Base-by-base conservation (phyloP, 1,140 invertebrate species). In the Sitodiplosis mosellana region DNA sequence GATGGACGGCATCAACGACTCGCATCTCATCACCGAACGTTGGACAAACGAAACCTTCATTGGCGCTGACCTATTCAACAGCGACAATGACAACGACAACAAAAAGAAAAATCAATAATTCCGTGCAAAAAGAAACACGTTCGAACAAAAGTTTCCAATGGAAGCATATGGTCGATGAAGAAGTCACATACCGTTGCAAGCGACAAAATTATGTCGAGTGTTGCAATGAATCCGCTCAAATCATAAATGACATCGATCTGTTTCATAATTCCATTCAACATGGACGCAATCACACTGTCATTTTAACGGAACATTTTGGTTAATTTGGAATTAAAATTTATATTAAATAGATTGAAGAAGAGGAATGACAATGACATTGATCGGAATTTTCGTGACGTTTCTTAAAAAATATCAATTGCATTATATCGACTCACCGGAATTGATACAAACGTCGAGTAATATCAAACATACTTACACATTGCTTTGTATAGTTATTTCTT, bases 401-500 rank as follows among this genome's bases (percentile, higher is more conserved):
- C n/a, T n/a, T n/a, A n/a, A n/a, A n/a, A n/a, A n/a, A n/a, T n/a
- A n/a, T n/a, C n/a, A n/a, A n/a, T n/a, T n/a, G n/a, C n/a, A n/a
- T n/a, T n/a, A n/a, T n/a, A n/a, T n/a, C n/a, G n/a, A n/a, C n/a
- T n/a, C n/a, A n/a, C n/a, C n/a, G n/a, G n/a, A n/a, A n/a, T n/a
- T n/a, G n/a, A n/a, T n/a, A n/a, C n/a, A n/a, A n/a, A n/a, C 51
- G 33, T 51, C 18, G 11, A 41, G 8, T 48, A n/a, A 20, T 22
- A n/a, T 48, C 3, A n/a, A 40, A 3, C 22, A 4, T 27, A 18
- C 72, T 71, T 73, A 87, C 83, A 79, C 71, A 59, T 85, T 83
- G 55, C 80, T 86, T 71, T 87, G 78, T 48, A 78, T 65, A 53
- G 83, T 77, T 51, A 90, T 80, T 69, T 91, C 83, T 52, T 78